Evolutionary conservation across 2,797 vertebrate species (phyloP), one percentile per base, ranked within the genome.

Genomic region (Alectoris magna): DNA sequence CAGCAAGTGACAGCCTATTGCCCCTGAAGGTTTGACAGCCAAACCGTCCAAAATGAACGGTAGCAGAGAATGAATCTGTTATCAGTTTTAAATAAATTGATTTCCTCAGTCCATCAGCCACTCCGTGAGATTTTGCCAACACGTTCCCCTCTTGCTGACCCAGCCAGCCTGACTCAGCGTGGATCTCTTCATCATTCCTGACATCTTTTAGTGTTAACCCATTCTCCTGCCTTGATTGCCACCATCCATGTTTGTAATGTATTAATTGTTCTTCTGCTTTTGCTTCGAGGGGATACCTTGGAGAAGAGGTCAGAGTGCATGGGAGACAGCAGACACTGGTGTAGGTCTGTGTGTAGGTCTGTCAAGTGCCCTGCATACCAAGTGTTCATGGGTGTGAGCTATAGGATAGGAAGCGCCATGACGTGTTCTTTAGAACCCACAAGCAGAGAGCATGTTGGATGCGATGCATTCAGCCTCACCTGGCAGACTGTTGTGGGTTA

Each of bases 61-160:
- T 3, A 85, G 72, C 63, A 74, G 46, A 82, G 31, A 67, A 66
- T 79, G 56, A 90, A 81, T 92, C 39, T 6, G 13, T 76, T 82
- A 84, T 43, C 53, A 49, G 58, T 81, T 93, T 87, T 75, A 75
- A 95, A 91, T 72, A 75, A 87, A 90, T 81, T n/a, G 27, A 84
- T 86, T 79, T 87, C n/a, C 64, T 75, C 14, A 34, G 59, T 90
- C 66, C 41, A 36, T 90, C 71, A 84, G 23, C 78, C 21, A 12
- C 86, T 83, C 77, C 10, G 17, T 43, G 88, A 74, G 43, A 29
- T 84, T 48, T n/a, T 95, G 67, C 67, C 69, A 44, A 80, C 90
- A 39, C 9, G 7, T 90, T 85, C 34, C 55, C 29, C 41, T 91
- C 62, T 66, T 74, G n/a, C 84, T 94, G 81, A 90, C 49, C 85